Base-by-base conservation (phyloP, 1,140 invertebrate genomes). In the Drosophila pectinifera region DNA sequence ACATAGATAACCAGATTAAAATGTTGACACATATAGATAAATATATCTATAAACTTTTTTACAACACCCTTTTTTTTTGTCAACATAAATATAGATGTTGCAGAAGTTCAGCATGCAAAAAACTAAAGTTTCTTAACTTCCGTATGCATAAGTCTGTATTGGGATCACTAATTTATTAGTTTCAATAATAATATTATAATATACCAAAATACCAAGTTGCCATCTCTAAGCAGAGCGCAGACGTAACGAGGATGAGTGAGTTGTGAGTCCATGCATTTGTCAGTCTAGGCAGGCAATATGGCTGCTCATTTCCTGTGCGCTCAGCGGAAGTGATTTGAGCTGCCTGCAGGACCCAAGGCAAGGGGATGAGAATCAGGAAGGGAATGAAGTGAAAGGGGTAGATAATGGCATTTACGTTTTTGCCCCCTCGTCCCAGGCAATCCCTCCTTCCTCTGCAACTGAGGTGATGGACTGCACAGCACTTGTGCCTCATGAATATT, bases 291-390 rank as follows among this genome's bases (percentile, higher is more conserved):
- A 63, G 73, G 62, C 80, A 81, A 81, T 81, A 81, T 82, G 79
- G 73, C 55, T 81, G 79, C 79, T 81, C 54, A 82, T 81, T 81
- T 81, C 79, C 79, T 73, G 78, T 68, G 62, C 73, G 61, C 73
- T 69, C 58, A 61, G 68, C 80, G 73, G 80, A 82, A 82, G 63
- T 78, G 80, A 82, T 82, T 82, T 82, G 58, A 68, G 54, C 59
- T 62, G 78, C 73, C 75, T 58, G 61, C 56, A 59, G 61, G 55
- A 57, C 45, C 34, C 39, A 43, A 48, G n/a, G 22, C 38, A 49
- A 53, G 38, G 31, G 62, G 28, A 41, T 41, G 43, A 20, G 48
- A 20, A 20, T 34, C 16, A 2, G 16, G 5, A 34, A 5, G 36
- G 28, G 22, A 26, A 16, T 55, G 18, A 18, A 10, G 28, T 11